Evolutionary conservation across 2,888 invertebrate species (phyloP), one percentile per base, ranked within the genome.

Genomic region (Sminthurides aquaticus): DNA sequence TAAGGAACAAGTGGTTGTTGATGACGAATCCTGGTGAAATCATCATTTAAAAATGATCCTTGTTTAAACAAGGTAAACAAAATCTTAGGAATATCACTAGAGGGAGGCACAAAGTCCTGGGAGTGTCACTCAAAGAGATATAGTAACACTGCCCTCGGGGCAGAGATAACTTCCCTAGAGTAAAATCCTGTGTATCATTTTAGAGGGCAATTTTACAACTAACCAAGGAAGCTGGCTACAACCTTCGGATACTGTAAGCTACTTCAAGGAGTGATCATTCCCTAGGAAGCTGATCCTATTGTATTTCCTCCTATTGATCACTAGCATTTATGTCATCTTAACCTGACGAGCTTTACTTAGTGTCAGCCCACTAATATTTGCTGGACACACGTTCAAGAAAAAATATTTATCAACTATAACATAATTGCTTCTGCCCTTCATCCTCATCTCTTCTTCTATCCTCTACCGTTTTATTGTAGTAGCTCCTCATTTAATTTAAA

Each of bases 361-460:
- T 61, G 61, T 55, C 61, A 61, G 55, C 22, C n/a, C 55, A 55
- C 62, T 22, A 62, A 62, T 62, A 57, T 62, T 62, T 62, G 56
- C 57, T 25, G 25, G 56, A 56, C 62, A 34, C 25, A 54, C 29
- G 24, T 49, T 56, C 8, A 43, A 54, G 43, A 34, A 34, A 34
- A 34, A 34, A 34, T 34, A 34, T 34, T 34, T 34, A 15, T 11
- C 43, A 34, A 34, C 43, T n/a, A n/a, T n/a, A n/a, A n/a, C n/a
- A n/a, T n/a, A n/a, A n/a, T n/a, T n/a, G n/a, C n/a, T n/a, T n/a
- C n/a, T n/a, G n/a, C n/a, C n/a, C n/a, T n/a, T n/a, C n/a, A n/a
- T n/a, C n/a, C n/a, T n/a, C n/a, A n/a, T n/a, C n/a, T n/a, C n/a
- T n/a, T n/a, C n/a, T n/a, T n/a, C n/a, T n/a, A n/a, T n/a, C n/a